Percentiles rank a stretch among this genome's conserved stretches.
phyloP scores from a whole-genome alignment of 1,140 invertebrate genomes.

The Myzus persicae region DNA sequence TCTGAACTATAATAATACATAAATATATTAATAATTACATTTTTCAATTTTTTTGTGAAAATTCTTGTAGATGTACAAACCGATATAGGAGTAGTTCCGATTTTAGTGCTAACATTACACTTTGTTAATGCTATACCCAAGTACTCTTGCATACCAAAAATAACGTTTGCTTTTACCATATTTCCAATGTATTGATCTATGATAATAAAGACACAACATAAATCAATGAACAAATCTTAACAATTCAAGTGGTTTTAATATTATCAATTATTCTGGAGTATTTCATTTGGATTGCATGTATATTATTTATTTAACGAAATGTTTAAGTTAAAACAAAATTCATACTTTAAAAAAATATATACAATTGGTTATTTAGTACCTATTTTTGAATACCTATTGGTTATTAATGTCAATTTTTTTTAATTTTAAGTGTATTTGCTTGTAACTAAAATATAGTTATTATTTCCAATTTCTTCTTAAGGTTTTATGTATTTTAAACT shows the following conservation, averaged over 20 bases:
- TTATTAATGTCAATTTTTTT: not conserved
- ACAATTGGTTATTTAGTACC: not conserved
- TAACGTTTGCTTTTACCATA: conserved; percentile 59
- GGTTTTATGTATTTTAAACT: not conserved
- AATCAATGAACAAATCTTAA: not conserved
- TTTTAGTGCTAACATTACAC: conserved; percentile 53
- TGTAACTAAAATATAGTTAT: not conserved
- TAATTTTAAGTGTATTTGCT: not conserved
- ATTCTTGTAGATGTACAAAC: not conserved
- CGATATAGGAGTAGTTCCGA: conserved; percentile 43
- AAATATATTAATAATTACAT: not conserved
- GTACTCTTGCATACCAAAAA: conserved; percentile 51
- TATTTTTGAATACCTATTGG: not conserved
- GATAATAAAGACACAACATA: not conserved
- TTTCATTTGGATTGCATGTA: not conserved
- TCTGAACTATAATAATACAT: conserved; percentile 60
- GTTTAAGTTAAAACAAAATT: not conserved
- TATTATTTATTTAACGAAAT: not conserved
- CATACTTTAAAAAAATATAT: not conserved
- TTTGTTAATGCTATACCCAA: conserved; percentile 4
- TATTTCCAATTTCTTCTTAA: not conserved
- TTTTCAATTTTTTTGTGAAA: not conserved
- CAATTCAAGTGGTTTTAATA: not conserved
- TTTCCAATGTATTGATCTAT: conserved; percentile 62
- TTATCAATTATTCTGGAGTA: not conserved